A percentile compares a stretch with the other conserved stretches of the same genome.
Evolutionary conservation across 1,140 invertebrate genomes (phyloP).

Genomic region (Zaprionus davidi): DNA sequence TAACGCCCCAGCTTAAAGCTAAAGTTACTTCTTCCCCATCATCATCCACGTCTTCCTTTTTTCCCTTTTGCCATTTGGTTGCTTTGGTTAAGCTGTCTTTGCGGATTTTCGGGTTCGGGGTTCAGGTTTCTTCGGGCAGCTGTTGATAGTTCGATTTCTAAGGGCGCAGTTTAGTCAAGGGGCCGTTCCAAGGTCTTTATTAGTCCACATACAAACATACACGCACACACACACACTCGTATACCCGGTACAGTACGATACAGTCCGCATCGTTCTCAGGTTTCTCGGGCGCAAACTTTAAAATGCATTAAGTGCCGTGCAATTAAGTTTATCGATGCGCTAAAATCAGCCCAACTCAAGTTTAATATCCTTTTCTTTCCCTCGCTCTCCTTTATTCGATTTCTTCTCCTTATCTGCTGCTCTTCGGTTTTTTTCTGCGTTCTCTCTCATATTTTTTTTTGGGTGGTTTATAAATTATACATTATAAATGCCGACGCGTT

Average conservation of each 20-base stretch:
- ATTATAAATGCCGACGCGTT: constrained; percentile 74
- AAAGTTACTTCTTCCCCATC: background rate
- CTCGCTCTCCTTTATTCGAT: constrained; percentile 18
- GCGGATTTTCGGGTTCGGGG: constrained; percentile 24
- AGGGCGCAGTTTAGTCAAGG: constrained; percentile 44
- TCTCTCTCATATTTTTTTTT: constrained; percentile 1
- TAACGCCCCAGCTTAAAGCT: constrained; percentile 63
- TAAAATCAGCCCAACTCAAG: constrained; percentile 70
- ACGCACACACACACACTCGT: constrained; percentile 3
- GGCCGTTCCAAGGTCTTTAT: constrained; percentile 70
- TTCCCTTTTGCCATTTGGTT: background rate
- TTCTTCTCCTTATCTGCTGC: constrained; percentile 24
- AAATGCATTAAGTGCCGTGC: constrained; percentile 81
- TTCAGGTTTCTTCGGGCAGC: constrained; percentile 51
- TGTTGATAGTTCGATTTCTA: constrained; percentile 81
- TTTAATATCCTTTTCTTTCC: constrained; percentile 47
- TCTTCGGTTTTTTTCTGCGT: constrained; percentile 16
- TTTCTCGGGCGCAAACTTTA: constrained; percentile 73
- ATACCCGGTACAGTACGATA: background rate
- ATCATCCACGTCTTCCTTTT: no score
- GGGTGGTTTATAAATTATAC: constrained; percentile 67
- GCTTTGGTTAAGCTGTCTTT: constrained; percentile 20
- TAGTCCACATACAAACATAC: constrained; percentile 43
- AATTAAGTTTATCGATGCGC: constrained; percentile 80
- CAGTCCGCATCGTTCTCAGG: constrained; percentile 52